These are phyloP conservation scores for Camptogramma bilineatum DNA, from an alignment of 2,888 invertebrate genomes.

Conservation along the genomic window DNA sequence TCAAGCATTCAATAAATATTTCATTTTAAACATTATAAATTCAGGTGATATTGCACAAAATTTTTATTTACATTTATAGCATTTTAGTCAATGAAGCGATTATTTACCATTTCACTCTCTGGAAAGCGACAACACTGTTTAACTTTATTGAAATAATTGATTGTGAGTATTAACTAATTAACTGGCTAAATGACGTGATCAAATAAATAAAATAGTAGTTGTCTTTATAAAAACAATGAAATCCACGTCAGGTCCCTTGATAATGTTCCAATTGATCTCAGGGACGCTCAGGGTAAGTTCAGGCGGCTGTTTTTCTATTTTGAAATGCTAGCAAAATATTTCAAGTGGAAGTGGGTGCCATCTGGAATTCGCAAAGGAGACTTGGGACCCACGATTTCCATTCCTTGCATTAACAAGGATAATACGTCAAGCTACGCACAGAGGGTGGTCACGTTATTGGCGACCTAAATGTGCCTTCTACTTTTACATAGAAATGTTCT, in stretches of 20 bases:
- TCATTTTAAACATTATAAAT: slow-evolving; percentile 16
- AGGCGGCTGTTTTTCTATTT: slow-evolving; percentile 2
- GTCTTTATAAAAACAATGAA: background rate
- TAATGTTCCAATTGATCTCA: slow-evolving; percentile 6
- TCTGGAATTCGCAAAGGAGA: slow-evolving; percentile 22
- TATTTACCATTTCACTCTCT: slow-evolving; percentile 1
- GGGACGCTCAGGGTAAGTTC: background rate
- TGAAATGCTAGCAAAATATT: slow-evolving; percentile 30
- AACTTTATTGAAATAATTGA: background rate
- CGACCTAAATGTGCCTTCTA: slow-evolving; percentile 52
- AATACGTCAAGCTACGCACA: slow-evolving; percentile 57
- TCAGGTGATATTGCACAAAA: slow-evolving; percentile 8
- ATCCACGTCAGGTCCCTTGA: background rate
- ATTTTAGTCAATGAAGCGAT: slow-evolving; percentile 1
- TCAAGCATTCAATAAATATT: slow-evolving; percentile 12
- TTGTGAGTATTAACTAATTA: background rate
- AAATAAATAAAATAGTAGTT: background rate
- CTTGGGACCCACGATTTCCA: slow-evolving; percentile 51
- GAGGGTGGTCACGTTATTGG: slow-evolving; percentile 57
- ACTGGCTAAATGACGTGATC: background rate
- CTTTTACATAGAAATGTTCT: slow-evolving; percentile 36
- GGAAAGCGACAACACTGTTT: background rate
- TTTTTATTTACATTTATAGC: background rate
- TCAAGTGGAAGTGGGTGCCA: slow-evolving; percentile 30
- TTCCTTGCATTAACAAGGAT: slow-evolving; percentile 58